Conservation (phyloP, 2,113 vertebrate species). For the Pipa parva region DNA sequence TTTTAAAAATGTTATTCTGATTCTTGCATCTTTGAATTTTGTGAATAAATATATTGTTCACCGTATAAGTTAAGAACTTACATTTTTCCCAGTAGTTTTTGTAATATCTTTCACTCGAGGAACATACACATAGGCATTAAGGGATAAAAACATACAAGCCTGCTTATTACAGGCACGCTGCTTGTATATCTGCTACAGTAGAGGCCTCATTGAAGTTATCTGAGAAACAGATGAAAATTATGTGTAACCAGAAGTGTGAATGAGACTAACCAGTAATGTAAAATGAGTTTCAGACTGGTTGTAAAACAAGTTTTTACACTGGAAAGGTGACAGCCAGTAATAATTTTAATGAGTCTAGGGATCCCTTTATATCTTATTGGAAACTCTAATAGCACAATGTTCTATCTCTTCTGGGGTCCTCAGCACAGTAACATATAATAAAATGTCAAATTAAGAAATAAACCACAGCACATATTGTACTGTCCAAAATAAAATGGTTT, state of each 20-base stretch:
- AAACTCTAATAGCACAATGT: background rate
- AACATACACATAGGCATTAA: no score
- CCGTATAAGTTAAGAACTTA: no score
- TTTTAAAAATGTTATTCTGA: no score
- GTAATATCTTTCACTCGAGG: no score
- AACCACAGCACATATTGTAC: no score
- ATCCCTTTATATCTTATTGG: slow-evolving; percentile 6
- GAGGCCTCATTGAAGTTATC: background rate
- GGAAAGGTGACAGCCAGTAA: slow-evolving; percentile 4
- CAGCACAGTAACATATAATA: no score
- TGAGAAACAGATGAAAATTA: background rate
- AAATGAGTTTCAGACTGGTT: background rate
- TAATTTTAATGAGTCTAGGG: slow-evolving; percentile 22
- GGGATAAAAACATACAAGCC: no score
- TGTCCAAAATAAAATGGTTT: no score
- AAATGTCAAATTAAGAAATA: no score
- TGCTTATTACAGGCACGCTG: background rate
- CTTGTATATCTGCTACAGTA: background rate
- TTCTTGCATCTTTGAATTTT: no score
- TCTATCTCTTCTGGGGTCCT: background rate
- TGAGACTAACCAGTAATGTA: background rate
- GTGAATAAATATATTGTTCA: no score
- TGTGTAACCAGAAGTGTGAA: background rate
- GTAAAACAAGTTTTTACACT: slow-evolving; percentile 2
- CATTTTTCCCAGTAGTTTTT: no score